Evolutionary conservation across 2,888 invertebrate genomes (phyloP), one percentile per base, ranked within the genome.

Genomic region (Clusia tigrina): DNA sequence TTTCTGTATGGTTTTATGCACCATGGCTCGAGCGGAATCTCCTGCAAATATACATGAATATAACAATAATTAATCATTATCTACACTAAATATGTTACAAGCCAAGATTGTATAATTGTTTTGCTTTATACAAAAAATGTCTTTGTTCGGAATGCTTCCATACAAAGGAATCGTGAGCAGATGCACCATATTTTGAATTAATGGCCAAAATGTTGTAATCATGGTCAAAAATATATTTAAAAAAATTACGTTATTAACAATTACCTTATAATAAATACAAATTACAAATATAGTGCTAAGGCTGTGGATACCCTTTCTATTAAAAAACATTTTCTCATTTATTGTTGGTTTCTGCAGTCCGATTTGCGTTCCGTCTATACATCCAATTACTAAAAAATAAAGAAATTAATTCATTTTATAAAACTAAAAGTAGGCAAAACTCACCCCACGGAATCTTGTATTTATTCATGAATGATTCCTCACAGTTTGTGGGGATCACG

Each of bases 361-460:
- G 12, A 54, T 26, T 5, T 54, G 54, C 18, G 54, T 54, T 20
- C 54, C 54, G 54, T 54, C 54, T 26, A 54, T 32, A 54, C 54
- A 54, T 32, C 54, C 54, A 32, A 54, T 17, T 32, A 54, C 54
- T 54, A 32, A 5, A 5, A 54, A 54, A 37, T 3, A 25, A 17
- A 54, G 20, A 54, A 32, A 54, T 32, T 54, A 17, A 12, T 32
- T 32, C 12, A 12, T 9, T 32, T 9, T 32, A n/a, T n/a, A n/a
- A n/a, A n/a, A n/a, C n/a, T n/a, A n/a, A n/a, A n/a, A n/a, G n/a
- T n/a, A n/a, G n/a, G n/a, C n/a, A n/a, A n/a, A n/a, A n/a, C n/a
- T n/a, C n/a, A n/a, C n/a, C n/a, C n/a, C n/a, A n/a, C n/a, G n/a
- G n/a, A n/a, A n/a, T n/a, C n/a, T n/a, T n/a, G n/a, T n/a, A n/a